Evolutionary conservation across 2,113 vertebrate genomes (phyloP).

Genomic region (Puntigrus tetrazona): DNA sequence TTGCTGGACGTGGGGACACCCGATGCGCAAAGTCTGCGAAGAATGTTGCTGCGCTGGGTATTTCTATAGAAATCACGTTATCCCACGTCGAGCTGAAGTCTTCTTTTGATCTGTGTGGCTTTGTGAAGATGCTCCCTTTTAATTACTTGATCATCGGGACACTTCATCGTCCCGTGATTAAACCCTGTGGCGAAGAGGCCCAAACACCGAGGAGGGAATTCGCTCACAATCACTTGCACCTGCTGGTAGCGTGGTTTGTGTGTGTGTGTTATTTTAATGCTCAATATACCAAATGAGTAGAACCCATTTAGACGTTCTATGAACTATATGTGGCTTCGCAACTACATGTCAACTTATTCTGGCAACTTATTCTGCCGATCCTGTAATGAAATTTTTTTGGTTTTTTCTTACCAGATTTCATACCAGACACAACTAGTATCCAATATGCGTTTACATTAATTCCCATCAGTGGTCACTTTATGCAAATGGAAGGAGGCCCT

Average conservation of each 20-base stretch:
- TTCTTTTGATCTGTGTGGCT: constrained; percentile 17
- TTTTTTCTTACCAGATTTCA: too few relatives aligned
- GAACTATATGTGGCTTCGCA: too few relatives aligned
- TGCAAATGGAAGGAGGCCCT: too few relatives aligned
- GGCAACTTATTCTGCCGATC: too few relatives aligned
- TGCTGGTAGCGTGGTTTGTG: background rate
- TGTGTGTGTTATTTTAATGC: background rate
- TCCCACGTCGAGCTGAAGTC: background rate
- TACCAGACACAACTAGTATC: too few relatives aligned
- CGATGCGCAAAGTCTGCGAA: background rate
- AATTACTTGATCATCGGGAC: background rate
- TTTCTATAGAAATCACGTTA: constrained; percentile 26
- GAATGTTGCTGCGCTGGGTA: constrained; percentile 25
- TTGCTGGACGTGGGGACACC: background rate
- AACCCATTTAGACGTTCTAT: too few relatives aligned
- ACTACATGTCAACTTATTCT: too few relatives aligned
- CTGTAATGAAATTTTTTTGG: too few relatives aligned
- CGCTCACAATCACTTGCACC: background rate
- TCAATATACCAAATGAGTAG: too few relatives aligned
- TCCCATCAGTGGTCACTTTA: too few relatives aligned
- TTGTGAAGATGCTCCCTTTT: background rate
- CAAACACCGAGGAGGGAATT: constrained; percentile 2
- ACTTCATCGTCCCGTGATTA: constrained; percentile 48
- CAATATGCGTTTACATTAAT: too few relatives aligned
- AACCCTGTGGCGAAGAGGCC: constrained; percentile 48